These are phyloP conservation scores for Armadillidium nasatum DNA, from an alignment of 1,140 invertebrate genomes.

Conservation along the genomic window DNA sequence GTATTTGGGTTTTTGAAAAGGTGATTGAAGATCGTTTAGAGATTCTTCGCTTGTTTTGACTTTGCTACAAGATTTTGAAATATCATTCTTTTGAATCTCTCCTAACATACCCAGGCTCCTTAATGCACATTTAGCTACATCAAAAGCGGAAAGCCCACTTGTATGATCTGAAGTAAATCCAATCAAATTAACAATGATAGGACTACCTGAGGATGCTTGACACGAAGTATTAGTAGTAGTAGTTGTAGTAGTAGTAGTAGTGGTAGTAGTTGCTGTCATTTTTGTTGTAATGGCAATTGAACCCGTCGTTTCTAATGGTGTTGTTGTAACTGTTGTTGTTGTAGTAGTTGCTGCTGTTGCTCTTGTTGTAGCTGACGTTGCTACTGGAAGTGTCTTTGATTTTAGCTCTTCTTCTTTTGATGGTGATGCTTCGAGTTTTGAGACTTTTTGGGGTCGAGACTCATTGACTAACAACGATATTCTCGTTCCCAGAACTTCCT, in stretches of 20 bases:
- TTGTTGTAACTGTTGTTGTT: no score
- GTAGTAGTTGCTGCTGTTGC: no score
- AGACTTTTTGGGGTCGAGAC: background rate
- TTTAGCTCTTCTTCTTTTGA: background rate
- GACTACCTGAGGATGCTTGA: no score
- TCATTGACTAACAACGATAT: conserved; percentile 3
- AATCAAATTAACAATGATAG: no score
- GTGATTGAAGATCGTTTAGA: background rate
- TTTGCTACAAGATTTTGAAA: background rate
- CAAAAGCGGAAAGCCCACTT: background rate
- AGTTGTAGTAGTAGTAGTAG: no score
- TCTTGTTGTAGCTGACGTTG: no score
- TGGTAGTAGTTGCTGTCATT: no score
- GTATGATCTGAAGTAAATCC: no score
- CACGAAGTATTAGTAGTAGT: no score
- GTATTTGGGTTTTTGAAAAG: background rate
- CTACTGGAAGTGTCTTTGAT: background rate
- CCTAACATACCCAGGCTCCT: background rate
- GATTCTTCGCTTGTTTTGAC: background rate
- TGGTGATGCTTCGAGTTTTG: background rate
- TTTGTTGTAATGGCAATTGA: no score
- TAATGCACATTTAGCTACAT: background rate
- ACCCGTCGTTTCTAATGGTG: no score
- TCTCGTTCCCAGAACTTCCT: background rate
- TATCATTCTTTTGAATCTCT: background rate